Conservation (phyloP, 1,140 invertebrate genomes). For the Wiebesia pumilae region DNA sequence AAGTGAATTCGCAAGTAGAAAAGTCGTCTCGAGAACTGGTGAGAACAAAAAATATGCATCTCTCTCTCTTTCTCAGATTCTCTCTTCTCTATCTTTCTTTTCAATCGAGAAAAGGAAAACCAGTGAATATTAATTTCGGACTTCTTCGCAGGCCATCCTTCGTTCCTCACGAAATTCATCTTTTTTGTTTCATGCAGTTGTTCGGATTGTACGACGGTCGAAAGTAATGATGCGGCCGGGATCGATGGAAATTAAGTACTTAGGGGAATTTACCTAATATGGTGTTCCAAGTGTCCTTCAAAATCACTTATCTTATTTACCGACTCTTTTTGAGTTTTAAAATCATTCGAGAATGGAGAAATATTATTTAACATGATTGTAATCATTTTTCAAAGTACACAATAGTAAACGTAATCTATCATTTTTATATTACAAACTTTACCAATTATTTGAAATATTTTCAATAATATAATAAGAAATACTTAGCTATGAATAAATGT, state of each 20-base stretch:
- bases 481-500: too few relatives aligned
- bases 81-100: constrained; percentile 26
- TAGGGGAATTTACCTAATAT: constrained; percentile 9
- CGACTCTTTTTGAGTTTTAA: neutral
- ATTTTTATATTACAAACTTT: too few relatives aligned
- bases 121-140: constrained; percentile 41
- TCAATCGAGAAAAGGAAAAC: constrained; percentile 28
- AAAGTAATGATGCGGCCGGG: neutral
- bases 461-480: too few relatives aligned
- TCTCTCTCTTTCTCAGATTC: neutral
- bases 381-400: too few relatives aligned
- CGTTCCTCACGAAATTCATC: constrained; percentile 39
- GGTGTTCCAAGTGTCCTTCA: neutral
- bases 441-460: too few relatives aligned
- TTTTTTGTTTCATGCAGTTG: neutral
- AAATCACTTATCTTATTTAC: neutral
- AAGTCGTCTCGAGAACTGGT: constrained; percentile 16
- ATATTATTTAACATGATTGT: too few relatives aligned
- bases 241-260: constrained; percentile 35
- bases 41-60: constrained; percentile 11
- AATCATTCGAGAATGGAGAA: neutral
- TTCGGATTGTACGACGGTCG: neutral
- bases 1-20: neutral
- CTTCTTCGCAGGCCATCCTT: neutral
- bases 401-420: too few relatives aligned